Evolutionary conservation across 1,140 invertebrate genomes (phyloP), one percentile per base, ranked within the genome.

Genomic region (Drosophila repletoides): DNA sequence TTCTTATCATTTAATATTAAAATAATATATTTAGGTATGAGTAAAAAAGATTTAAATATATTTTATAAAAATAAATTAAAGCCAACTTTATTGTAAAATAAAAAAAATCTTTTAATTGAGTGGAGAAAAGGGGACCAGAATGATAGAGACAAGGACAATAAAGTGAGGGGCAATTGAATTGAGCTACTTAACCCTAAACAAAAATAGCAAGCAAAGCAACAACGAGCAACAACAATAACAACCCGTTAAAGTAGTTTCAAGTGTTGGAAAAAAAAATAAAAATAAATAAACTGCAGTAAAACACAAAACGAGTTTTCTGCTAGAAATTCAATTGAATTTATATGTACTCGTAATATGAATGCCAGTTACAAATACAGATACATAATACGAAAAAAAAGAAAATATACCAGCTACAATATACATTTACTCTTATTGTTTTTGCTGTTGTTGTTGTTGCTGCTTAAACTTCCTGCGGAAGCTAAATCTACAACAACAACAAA

Each of bases 391-490:
- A 43, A 19, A 48, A 48, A 51, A 34, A 17, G 9, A 45, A 33
- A 5, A 14, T 9, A 33, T 10, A 41, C 15, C 38, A 34, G 19
- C 24, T 60, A 60, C 7, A 36, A 70, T 45, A 66, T 59, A 63
- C 40, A 60, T 64, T 34, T 67, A 43, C 53, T 41, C 31, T 64
- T 53, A 21, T 28, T 46, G 15, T 26, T 53, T 9, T 24, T 59
- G 24, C 34, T 56, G 41, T 29, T 46, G 10, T 14, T 56, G 36
- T 19, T 58, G 26, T 19, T 53, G 56, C 70, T 76, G 84, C 79
- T 84, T 77, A 83, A 84, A 84, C 77, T 77, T 84, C 79, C 77
- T 84, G 73, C 74, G 77, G 73, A 83, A 81, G 79, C 79, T 81
- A 84, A 80, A 48, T 59, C 76, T 63, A 76, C 52, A 74, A 53